These are phyloP conservation scores for Monomorium pharaonis DNA, from an alignment of 1,140 invertebrate species.

Conservation along the genomic window DNA sequence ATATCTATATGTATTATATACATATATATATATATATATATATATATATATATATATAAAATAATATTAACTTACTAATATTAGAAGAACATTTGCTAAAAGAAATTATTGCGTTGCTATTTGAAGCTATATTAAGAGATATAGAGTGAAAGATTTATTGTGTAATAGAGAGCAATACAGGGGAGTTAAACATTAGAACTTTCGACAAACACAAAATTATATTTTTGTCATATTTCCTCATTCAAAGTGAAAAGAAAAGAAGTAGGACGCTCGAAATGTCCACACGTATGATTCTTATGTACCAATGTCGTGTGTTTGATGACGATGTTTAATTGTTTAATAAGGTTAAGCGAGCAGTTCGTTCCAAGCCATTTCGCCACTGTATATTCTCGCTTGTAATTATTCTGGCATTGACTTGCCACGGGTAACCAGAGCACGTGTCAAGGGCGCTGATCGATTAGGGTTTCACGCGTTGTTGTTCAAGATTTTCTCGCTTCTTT, in stretches of 20 bases:
- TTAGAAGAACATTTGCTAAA: background rate
- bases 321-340: slow-evolving; percentile 27
- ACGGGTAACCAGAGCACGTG: slow-evolving; percentile 65
- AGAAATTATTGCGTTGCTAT: background rate
- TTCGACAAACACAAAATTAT: background rate
- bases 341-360: slow-evolving; percentile 21
- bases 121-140: background rate
- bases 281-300: background rate
- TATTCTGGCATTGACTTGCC: slow-evolving; percentile 60
- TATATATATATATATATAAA: too few relatives aligned
- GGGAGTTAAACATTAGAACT: background rate
- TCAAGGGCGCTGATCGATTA: slow-evolving; percentile 68
- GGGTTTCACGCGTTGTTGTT: slow-evolving; percentile 44
- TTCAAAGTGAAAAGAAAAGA: background rate
- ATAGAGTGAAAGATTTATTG: background rate
- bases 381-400: slow-evolving; percentile 55
- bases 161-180: background rate
- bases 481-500: slow-evolving; percentile 34
- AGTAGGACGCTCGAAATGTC: background rate
- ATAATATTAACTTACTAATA: too few relatives aligned
- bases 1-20: too few relatives aligned
- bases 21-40: background rate
- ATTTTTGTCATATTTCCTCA: background rate
- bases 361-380: slow-evolving; percentile 26
- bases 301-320: background rate